These are phyloP conservation scores for Lithosia quadra DNA, from an alignment of 2,888 invertebrate genomes.

Conservation along the genomic window DNA sequence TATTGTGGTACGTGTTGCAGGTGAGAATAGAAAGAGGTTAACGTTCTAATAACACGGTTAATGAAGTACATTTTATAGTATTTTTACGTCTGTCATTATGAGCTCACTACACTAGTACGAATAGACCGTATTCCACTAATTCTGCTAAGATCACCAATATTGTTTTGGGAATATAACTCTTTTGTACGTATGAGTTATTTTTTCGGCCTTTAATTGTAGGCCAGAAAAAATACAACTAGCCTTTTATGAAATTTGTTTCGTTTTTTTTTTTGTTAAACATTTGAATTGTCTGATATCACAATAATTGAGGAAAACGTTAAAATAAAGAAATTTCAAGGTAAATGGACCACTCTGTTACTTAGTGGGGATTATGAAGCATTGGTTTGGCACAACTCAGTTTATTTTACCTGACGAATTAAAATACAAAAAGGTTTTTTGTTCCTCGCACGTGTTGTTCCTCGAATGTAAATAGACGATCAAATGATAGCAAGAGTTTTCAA, in stretches of 20 bases:
- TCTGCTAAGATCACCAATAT: background rate
- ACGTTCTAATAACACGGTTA: conserved; percentile 20
- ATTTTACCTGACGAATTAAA: background rate
- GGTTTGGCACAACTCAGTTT: background rate
- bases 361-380: background rate
- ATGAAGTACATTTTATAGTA: conserved; percentile 20
- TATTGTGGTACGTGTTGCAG: conserved; percentile 23
- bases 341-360: background rate
- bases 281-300: background rate
- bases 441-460: no score
- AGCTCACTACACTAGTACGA: conserved; percentile 2
- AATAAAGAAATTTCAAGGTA: background rate
- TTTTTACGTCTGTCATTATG: conserved; percentile 21
- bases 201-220: background rate
- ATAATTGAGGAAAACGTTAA: background rate
- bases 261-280: no score
- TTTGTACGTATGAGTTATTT: no score
- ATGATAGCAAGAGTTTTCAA: no score
- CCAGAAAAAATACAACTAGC: background rate
- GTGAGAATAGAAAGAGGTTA: conserved; percentile 25
- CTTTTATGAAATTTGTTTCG: no score
- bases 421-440: no score
- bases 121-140: background rate
- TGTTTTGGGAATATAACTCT: background rate
- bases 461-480: no score